Percentiles rank a stretch among this genome's conserved stretches.
phyloP scores from a whole-genome alignment of 2,888 invertebrate species.

The Ennomos erosarius region DNA sequence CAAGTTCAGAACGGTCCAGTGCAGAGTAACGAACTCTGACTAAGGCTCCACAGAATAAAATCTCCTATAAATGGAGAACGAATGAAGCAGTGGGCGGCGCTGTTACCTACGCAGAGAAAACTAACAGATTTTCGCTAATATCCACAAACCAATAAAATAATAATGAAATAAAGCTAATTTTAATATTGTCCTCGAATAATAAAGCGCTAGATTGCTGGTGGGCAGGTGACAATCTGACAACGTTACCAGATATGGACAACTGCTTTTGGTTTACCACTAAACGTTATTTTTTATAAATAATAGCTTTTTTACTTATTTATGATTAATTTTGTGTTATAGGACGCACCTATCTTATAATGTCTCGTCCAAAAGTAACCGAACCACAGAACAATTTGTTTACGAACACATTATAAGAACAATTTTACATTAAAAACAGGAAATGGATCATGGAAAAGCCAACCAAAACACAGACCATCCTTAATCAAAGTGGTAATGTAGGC shows the following conservation, averaged over 20 bases:
- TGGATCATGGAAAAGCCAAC: too few relatives aligned
- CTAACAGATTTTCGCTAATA: slow-evolving; percentile 66
- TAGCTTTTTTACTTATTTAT: too few relatives aligned
- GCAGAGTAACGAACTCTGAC: slow-evolving; percentile 49
- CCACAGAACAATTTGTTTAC: too few relatives aligned
- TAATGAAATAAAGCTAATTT: slow-evolving; percentile 40
- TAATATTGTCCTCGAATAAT: slow-evolving; percentile 29
- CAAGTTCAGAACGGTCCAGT: slow-evolving; percentile 35
- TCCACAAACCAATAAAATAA: slow-evolving; percentile 50
- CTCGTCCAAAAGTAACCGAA: too few relatives aligned
- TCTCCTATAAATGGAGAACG: slow-evolving; percentile 54
- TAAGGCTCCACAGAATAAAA: slow-evolving; percentile 62
- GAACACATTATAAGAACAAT: too few relatives aligned
- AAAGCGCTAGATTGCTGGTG: slow-evolving; percentile 14
- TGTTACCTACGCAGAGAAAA: slow-evolving; percentile 54
- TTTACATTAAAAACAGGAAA: too few relatives aligned
- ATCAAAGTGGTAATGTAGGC: too few relatives aligned
- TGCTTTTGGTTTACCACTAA: background rate
- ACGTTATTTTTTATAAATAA: too few relatives aligned
- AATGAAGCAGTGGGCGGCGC: slow-evolving; percentile 59
- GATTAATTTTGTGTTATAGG: too few relatives aligned
- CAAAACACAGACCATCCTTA: too few relatives aligned
- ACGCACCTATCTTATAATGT: too few relatives aligned
- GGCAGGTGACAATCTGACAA: slow-evolving; percentile 28
- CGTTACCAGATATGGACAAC: slow-evolving; percentile 1